These are phyloP conservation scores for Metopolophium dirhodum DNA, from an alignment of 1,140 invertebrate genomes.

Conservation along the genomic window DNA sequence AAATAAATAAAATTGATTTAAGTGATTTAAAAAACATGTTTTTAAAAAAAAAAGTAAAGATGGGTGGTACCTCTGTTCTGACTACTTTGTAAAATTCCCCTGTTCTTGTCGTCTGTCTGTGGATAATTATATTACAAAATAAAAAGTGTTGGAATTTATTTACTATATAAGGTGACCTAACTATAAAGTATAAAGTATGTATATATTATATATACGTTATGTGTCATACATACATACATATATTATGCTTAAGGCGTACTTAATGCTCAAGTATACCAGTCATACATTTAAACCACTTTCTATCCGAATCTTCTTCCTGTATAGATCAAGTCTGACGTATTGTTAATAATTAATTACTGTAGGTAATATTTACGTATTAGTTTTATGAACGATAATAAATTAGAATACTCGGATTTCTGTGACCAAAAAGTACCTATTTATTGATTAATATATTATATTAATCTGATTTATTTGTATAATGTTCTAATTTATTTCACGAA, in stretches of 20 bases:
- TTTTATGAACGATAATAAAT: neutral
- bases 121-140: neutral
- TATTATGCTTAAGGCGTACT: neutral
- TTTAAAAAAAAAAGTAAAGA: neutral
- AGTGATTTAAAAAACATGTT: neutral
- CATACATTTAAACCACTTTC: constrained; percentile 27
- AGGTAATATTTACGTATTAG: neutral
- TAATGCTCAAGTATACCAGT: neutral
- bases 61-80: neutral
- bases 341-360: neutral
- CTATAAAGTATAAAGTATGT: neutral
- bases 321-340: neutral
- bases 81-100: neutral
- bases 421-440: neutral
- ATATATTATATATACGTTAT: neutral
- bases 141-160: neutral
- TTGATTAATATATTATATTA: neutral
- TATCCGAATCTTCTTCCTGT: constrained; percentile 40
- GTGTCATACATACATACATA: neutral
- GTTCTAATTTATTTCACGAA: too few species aligned
- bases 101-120: neutral
- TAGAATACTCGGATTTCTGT: neutral
- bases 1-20: neutral
- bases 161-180: neutral
- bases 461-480: neutral